Base-by-base conservation (phyloP, 2,888 invertebrate genomes). In the Caenorhabditis macrosperma region DNA sequence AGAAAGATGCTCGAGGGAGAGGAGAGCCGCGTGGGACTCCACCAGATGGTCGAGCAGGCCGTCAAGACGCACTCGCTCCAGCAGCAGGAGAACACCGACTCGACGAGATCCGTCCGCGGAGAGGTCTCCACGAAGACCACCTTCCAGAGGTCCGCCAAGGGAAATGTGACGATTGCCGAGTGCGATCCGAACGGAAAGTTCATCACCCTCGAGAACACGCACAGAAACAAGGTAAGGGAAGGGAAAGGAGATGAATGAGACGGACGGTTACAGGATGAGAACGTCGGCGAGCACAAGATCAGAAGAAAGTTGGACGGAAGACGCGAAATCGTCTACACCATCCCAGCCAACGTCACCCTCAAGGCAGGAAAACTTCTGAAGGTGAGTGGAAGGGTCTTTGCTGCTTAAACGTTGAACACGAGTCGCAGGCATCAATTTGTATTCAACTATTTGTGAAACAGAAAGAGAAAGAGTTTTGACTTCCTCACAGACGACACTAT, bases 1-100 rank as follows among this genome's bases (percentile, higher is more conserved):
- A 90, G 93, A 82, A 92, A 92, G 84, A 91, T 93, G 88, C 87
- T 93, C 86, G 93, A 93, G 88, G 91, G 92, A 69, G 93, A 93
- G 85, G 93, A 93, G 89, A 92, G 91, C 90, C 91, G 86, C 71
- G 84, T 83, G 28, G 86, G 86, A 52, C 82, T 86, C 54, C 77
- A 83, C 30, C 86, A 86, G 61, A 86, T 86, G 90, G 90, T 90
- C 57, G 90, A 90, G 66, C 90, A 90, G 78, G 90, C 88, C 48
- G 90, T 90, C 69, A 90, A 90, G 86, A 90, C 90, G 30, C 90
- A 90, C 82, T 89, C 89, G 26, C 88, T 90, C 46, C 90, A 90
- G 77, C 90, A 90, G 68, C 89, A 90, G 75, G 89, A 90, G 61
- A 88, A 88, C 78, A 90, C 90, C 57, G 90, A 90, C 67, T 88